These are phyloP conservation scores for Drosophila pruinosa DNA, from an alignment of 1,140 invertebrate genomes.

Conservation along the genomic window DNA sequence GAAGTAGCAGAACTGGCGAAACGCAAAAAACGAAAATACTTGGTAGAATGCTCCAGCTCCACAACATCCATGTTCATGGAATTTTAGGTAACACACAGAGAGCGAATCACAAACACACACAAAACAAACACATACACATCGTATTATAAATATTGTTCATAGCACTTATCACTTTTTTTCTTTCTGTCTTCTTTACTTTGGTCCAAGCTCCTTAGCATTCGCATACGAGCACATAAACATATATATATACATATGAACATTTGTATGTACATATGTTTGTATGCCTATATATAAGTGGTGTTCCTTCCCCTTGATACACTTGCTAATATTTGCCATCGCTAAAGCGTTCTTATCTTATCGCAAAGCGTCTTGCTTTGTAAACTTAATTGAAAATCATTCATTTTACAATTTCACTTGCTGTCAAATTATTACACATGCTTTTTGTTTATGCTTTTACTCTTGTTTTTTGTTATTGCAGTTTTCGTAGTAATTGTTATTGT, in stretches of 20 bases:
- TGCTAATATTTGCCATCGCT: conserved; percentile 46
- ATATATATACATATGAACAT: background rate
- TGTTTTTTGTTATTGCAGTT: conserved; percentile 50
- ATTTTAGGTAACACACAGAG: conserved; percentile 19
- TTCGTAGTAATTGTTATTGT: conserved; percentile 70
- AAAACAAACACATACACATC: background rate
- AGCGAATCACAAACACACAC: background rate
- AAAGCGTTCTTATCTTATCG: conserved; percentile 64
- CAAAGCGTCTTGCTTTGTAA: conserved; percentile 50
- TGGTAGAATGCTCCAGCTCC: conserved; percentile 30
- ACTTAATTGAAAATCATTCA: conserved; percentile 67
- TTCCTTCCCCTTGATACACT: conserved; percentile 29
- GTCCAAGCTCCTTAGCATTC: conserved; percentile 36
- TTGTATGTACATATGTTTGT: background rate
- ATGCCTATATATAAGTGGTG: background rate
- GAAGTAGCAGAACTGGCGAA: conserved; percentile 15
- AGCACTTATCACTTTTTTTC: conserved; percentile 43
- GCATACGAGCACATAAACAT: background rate
- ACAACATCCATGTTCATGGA: conserved; percentile 29
- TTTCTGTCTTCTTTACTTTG: conserved; percentile 26
- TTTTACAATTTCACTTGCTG: conserved; percentile 50
- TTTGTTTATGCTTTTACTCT: conserved; percentile 17
- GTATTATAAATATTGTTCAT: conserved; percentile 44
- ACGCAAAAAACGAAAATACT: conserved; percentile 9
- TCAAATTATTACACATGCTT: conserved; percentile 48